phyloP scores from a whole-genome alignment of 2,888 invertebrate genomes.

The Arctia plantaginis region DNA sequence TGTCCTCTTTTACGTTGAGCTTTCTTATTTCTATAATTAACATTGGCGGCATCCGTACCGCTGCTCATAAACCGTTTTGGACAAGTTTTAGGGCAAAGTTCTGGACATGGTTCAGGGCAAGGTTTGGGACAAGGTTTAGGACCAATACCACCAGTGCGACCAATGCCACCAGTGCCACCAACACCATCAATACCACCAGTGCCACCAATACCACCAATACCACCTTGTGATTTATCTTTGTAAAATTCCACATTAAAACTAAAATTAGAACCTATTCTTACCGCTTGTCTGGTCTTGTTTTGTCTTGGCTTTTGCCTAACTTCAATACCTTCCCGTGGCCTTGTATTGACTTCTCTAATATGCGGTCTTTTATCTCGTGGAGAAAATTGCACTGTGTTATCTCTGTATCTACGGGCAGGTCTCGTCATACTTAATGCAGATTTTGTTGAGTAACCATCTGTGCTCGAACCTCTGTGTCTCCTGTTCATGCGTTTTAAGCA shows the following conservation, averaged over 20 bases:
- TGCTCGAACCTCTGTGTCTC: slow-evolving; percentile 6
- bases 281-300: slow-evolving; percentile 41
- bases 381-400: slow-evolving; percentile 32
- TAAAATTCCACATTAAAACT: slow-evolving; percentile 59
- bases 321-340: slow-evolving; percentile 13
- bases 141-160: neutral
- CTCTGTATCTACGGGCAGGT: slow-evolving; percentile 17
- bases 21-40: slow-evolving; percentile 25
- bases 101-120: slow-evolving; percentile 21
- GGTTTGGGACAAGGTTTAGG: slow-evolving; percentile 8
- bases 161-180: too few species aligned
- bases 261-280: slow-evolving; percentile 58
- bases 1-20: slow-evolving; percentile 26
- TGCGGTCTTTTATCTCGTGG: slow-evolving; percentile 14
- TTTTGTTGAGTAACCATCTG: slow-evolving; percentile 11
- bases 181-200: neutral
- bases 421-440: slow-evolving; percentile 18
- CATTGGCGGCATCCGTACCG: slow-evolving; percentile 18
- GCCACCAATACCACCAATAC: neutral
- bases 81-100: slow-evolving; percentile 14
- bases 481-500: slow-evolving; percentile 13
- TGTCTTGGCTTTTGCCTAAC: slow-evolving; percentile 15
- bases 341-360: slow-evolving; percentile 16
- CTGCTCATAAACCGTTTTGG: slow-evolving; percentile 19
- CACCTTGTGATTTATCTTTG: slow-evolving; percentile 43